phyloP scores from a whole-genome alignment of 2,888 invertebrate species.

The Dinocampus coccinellae region DNA sequence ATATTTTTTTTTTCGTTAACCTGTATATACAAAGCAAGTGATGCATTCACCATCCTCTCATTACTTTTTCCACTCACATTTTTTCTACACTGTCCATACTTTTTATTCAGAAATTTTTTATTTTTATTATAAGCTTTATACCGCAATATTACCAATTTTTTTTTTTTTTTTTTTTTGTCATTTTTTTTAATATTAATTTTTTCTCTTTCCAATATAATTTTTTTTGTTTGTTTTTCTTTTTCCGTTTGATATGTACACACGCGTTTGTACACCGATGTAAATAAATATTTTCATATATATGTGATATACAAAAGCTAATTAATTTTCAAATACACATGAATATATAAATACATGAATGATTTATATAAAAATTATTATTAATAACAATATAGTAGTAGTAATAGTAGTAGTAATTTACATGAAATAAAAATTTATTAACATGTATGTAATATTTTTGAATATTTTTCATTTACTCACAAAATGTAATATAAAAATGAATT shows the following conservation, averaged over 20 bases:
- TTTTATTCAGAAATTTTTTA: neutral
- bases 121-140: neutral
- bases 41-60: slow-evolving; percentile 12
- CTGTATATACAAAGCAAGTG: slow-evolving; percentile 7
- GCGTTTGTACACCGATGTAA: neutral
- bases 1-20: neutral
- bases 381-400: too few species aligned
- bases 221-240: too few species aligned
- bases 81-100: neutral
- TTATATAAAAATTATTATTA: neutral
- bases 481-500: neutral
- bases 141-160: neutral
- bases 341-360: neutral
- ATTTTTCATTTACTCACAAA: neutral
- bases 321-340: neutral
- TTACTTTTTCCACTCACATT: neutral
- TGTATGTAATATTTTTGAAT: neutral
- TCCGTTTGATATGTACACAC: neutral
- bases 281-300: slow-evolving; percentile 1
- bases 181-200: too few species aligned
- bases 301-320: neutral
- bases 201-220: too few species aligned
- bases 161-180: neutral
- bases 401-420: neutral
- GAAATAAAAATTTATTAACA: neutral